These are phyloP conservation scores for Hybognathus amarus DNA, from an alignment of 2,797 vertebrate species.

Conservation along the genomic window DNA sequence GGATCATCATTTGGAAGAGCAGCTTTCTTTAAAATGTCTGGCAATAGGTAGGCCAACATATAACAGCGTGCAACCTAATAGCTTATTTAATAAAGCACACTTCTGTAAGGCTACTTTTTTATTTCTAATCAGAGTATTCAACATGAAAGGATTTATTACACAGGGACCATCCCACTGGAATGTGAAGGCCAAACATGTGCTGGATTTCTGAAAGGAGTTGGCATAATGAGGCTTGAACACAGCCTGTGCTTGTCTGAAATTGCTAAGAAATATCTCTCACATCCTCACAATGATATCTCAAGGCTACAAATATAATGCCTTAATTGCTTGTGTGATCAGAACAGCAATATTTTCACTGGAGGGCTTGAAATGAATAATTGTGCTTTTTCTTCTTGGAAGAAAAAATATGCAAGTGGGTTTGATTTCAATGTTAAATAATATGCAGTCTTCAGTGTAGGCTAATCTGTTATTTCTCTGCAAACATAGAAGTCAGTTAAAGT, in stretches of 20 bases:
- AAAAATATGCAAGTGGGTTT: constrained; percentile 9
- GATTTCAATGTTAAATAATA: constrained; percentile 15
- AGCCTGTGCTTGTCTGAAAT: constrained; percentile 25
- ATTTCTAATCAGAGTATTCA: constrained; percentile 25
- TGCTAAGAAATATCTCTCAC: constrained; percentile 43
- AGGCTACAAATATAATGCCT: constrained; percentile 41
- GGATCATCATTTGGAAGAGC: neutral
- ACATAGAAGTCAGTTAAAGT: neutral
- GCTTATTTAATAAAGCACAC: constrained; percentile 4
- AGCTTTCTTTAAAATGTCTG: neutral
- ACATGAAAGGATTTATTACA: constrained; percentile 49
- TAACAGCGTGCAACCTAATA: neutral
- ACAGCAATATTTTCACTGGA: constrained; percentile 31
- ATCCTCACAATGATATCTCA: constrained; percentile 45
- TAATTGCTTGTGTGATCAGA: constrained; percentile 38
- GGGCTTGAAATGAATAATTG: constrained; percentile 36
- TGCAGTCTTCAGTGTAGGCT: neutral
- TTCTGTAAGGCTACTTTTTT: neutral
- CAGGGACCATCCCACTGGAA: constrained; percentile 10
- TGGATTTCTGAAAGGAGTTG: constrained; percentile 39
- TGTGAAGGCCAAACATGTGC: constrained; percentile 50
- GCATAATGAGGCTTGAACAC: constrained; percentile 35
- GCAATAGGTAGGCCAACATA: neutral
- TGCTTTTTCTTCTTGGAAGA: neutral
- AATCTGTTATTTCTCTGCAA: neutral